Base-by-base conservation (phyloP, 2,888 invertebrate species). In the Eristalinus sepulchralis region DNA sequence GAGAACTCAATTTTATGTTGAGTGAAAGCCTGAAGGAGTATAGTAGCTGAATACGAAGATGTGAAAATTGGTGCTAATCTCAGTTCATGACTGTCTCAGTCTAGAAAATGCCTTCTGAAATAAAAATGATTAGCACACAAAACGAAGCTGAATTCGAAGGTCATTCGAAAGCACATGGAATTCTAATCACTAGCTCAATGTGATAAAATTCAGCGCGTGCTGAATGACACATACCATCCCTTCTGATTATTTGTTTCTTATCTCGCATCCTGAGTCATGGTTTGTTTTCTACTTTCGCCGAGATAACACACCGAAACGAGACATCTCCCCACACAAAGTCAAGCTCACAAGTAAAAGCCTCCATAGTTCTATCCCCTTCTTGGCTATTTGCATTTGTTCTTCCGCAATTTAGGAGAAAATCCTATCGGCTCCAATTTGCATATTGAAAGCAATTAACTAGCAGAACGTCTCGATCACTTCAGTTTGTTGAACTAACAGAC, bases 401-500 rank as follows among this genome's bases (percentile, higher is more conserved):
- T 47, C 47, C 17, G 47, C 57, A 11, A 11, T 57, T 11, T 22
- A 8, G 22, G 57, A 57, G 8, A 4, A 1, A 57, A 57, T 2
- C 57, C n/a, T n/a, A 22, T 57, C 57, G 62, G 55, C 24, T 73
- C 66, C 64, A 39, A 79, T 83, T 83, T 83, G 78, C 78, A 86
- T 82, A 36, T 27, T 3, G 62, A 72, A 80, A 36, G 75, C 83
- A 87, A 87, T 87, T 83, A 87, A 87, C 63, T 31, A 76, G 63
- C 33, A 47, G 59, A 53, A 31, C 72, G 75, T 36, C 66, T 67
- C 59, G 79, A 80, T 83, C 79, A 72, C 39, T 71, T 63, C 13
- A 72, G 87, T 87, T 87, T 87, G 76, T 87, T 87, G 83, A 87
- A 87, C 87, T 72, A 17, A 17, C 47, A 0, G 47, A n/a, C 39